Conservation (phyloP, 2,797 vertebrate species). For the Enteromius afrohamiltoni region DNA sequence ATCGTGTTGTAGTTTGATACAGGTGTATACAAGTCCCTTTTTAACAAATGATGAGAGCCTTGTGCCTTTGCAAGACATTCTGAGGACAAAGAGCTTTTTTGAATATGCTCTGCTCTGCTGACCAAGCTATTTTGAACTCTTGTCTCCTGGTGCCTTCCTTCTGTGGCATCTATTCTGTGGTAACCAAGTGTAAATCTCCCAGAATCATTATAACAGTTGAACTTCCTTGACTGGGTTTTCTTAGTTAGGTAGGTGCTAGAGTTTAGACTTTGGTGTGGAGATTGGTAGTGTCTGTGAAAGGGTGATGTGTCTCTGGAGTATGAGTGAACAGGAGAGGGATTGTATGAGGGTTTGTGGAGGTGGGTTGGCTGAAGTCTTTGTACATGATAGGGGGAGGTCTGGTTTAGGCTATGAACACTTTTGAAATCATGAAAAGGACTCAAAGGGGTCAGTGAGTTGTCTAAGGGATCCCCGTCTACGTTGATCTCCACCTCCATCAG, state of each 20-base stretch:
- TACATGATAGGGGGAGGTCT: constrained; percentile 44
- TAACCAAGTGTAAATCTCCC: constrained; percentile 57
- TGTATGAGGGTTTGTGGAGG: constrained; percentile 60
- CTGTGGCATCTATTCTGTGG: constrained; percentile 50
- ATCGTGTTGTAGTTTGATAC: constrained; percentile 62
- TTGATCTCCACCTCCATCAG: constrained; percentile 84
- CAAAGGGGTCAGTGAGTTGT: constrained; percentile 52
- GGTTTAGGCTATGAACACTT: constrained; percentile 58
- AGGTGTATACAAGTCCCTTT: constrained; percentile 61
- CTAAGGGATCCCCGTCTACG: constrained; percentile 81
- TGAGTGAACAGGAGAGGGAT: constrained; percentile 47
- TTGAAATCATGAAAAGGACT: not conserved
- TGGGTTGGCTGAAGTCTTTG: constrained; percentile 54
- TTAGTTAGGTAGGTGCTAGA: constrained; percentile 59
- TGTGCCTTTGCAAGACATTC: constrained; percentile 61
- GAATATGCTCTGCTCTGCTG: constrained; percentile 48
- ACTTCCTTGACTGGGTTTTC: constrained; percentile 58
- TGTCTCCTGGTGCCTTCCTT: constrained; percentile 49
- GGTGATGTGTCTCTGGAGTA: constrained; percentile 58
- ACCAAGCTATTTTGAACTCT: constrained; percentile 43
- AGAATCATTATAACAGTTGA: constrained; percentile 53
- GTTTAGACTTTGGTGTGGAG: constrained; percentile 38
- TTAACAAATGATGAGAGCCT: constrained; percentile 54
- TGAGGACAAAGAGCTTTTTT: constrained; percentile 66
- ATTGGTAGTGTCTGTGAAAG: constrained; percentile 49